Percentiles rank a stretch among this genome's conserved stretches.
phyloP scores from a whole-genome alignment of 1,140 invertebrate species.

The Zaprionus taronus region DNA sequence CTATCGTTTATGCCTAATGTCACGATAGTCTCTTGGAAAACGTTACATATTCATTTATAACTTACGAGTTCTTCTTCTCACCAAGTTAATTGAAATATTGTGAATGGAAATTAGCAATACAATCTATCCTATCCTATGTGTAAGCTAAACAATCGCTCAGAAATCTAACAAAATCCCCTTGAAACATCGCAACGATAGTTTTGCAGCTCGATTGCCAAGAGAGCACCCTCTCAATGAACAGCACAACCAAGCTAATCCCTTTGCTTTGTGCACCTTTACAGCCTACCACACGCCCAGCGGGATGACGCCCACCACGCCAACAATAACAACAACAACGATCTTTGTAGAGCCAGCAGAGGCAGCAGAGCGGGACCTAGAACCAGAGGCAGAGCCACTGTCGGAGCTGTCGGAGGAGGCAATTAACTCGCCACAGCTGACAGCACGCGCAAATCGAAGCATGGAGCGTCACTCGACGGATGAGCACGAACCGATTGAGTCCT shows the following conservation, averaged over 20 bases:
- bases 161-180: neutral
- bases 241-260: neutral
- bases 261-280: neutral
- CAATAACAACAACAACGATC: conserved; percentile 31
- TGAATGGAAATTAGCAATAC: too few relatives aligned
- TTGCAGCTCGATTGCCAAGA: neutral
- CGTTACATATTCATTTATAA: too few relatives aligned
- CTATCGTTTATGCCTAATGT: too few relatives aligned
- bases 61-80: too few relatives aligned
- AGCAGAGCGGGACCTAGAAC: neutral
- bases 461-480: conserved; percentile 84
- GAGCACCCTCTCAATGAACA: too few relatives aligned
- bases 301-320: conserved; percentile 55
- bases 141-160: neutral
- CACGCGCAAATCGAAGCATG: neutral
- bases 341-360: neutral
- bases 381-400: conserved; percentile 30
- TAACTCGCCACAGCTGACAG: neutral
- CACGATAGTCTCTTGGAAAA: too few relatives aligned
- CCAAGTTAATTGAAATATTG: too few relatives aligned
- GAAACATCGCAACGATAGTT: neutral
- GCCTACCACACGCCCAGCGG: conserved; percentile 45
- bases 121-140: too few relatives aligned
- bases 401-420: conserved; percentile 1
- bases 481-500: conserved; percentile 88